Conservation (phyloP, 2,888 invertebrate genomes). For the Drepanosiphum platanoidis region DNA sequence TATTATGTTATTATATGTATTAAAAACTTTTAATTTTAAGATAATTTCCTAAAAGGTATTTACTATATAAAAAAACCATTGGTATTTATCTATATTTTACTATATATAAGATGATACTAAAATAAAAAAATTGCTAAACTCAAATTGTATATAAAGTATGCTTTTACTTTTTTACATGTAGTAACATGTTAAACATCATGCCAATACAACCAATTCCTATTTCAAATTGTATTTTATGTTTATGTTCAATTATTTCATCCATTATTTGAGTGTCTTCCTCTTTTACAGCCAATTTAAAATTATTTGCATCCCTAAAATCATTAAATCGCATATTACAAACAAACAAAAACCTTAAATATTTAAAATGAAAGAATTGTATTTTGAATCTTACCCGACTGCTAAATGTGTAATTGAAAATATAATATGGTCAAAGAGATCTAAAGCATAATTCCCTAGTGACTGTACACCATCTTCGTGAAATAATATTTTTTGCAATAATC, state of each 20-base stretch:
- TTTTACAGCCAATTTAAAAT: not conserved
- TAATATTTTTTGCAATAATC: constrained; percentile 83
- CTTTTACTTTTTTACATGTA: constrained; percentile 57
- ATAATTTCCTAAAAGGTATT: too few relatives aligned
- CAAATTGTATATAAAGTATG: not conserved
- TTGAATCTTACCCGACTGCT: constrained; percentile 37
- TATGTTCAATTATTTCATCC: constrained; percentile 52
- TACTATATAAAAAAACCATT: too few relatives aligned
- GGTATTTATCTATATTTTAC: too few relatives aligned
- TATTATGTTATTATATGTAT: not conserved
- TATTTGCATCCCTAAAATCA: constrained; percentile 22
- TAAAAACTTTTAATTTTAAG: not conserved
- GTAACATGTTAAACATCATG: constrained; percentile 51
- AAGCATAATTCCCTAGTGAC: constrained; percentile 78
- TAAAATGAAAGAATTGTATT: not conserved
- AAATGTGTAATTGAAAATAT: constrained; percentile 48
- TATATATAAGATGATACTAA: not conserved
- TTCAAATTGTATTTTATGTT: constrained; percentile 57
- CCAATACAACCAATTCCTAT: constrained; percentile 52
- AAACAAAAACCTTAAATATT: not conserved
- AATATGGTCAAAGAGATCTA: constrained; percentile 84
- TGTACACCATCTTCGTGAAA: constrained; percentile 84
- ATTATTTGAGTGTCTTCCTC: not conserved
- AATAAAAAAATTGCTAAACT: not conserved
- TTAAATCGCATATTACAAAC: not conserved